These are phyloP conservation scores for Ellobius talpinus DNA, from an alignment of 2,113 vertebrate genomes.

Conservation along the genomic window DNA sequence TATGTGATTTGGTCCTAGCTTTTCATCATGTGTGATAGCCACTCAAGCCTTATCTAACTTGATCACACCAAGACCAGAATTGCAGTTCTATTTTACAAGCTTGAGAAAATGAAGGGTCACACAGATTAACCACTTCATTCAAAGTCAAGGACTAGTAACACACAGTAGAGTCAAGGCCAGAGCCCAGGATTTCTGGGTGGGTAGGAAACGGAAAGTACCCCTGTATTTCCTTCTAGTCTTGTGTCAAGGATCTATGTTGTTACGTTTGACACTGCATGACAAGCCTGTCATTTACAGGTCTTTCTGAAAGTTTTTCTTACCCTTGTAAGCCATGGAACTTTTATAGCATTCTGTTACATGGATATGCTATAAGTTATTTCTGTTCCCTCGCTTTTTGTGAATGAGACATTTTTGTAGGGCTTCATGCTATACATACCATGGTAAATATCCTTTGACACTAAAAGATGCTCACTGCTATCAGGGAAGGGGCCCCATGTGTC, in stretches of 20 bases:
- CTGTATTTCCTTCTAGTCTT: constrained; percentile 16
- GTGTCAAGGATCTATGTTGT: neutral
- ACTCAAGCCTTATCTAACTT: neutral
- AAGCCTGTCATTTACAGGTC: neutral
- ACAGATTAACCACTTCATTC: neutral
- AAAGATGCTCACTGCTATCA: neutral
- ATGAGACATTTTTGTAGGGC: constrained; percentile 7
- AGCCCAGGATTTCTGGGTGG: constrained; percentile 16
- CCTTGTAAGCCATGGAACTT: neutral
- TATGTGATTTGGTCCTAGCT: neutral
- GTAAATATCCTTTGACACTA: neutral
- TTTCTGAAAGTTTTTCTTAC: constrained; percentile 31
- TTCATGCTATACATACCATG: neutral
- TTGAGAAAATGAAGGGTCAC: neutral
- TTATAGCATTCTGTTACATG: constrained; percentile 16
- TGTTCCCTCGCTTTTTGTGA: neutral
- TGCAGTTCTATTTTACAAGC: constrained; percentile 20
- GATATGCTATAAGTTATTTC: neutral
- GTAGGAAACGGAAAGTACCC: constrained; percentile 1
- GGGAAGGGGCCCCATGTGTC: neutral
- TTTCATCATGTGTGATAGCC: neutral
- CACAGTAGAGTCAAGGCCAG: neutral
- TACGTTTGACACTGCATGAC: neutral
- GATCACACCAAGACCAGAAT: neutral
- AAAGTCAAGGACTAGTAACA: constrained; percentile 1